These are phyloP conservation scores for Macroteleia sp. DNA, from an alignment of 2,888 invertebrate genomes.

Conservation along the genomic window DNA sequence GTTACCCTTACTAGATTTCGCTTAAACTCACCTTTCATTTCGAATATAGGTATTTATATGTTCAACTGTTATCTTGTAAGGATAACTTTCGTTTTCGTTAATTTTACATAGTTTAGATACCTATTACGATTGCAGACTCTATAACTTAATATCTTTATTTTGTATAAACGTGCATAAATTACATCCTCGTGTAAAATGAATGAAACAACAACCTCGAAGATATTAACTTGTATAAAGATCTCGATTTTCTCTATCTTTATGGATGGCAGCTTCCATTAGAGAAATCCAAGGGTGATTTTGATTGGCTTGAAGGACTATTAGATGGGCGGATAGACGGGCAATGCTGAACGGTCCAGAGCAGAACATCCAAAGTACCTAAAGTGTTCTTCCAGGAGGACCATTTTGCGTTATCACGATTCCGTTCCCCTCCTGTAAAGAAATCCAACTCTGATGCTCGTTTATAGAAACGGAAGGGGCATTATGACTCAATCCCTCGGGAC, in stretches of 20 bases:
- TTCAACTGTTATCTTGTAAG: no score
- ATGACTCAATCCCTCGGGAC: conserved; percentile 43
- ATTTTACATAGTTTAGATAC: no score
- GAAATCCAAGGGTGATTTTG: conserved; percentile 54
- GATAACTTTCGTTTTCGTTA: no score
- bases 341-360: conserved; percentile 47
- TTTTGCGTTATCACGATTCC: conserved; percentile 47
- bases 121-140: no score
- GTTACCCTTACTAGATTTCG: no score
- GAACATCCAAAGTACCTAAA: conserved; percentile 60
- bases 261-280: conserved; percentile 50
- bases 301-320: conserved; percentile 53
- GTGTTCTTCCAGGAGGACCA: conserved; percentile 52
- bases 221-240: conserved; percentile 35
- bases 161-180: conserved; percentile 36
- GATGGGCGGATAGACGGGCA: conserved; percentile 42
- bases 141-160: no score
- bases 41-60: no score
- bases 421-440: conserved; percentile 17
- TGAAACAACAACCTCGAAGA: conserved; percentile 22
- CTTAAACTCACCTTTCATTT: no score
- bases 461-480: conserved; percentile 36
- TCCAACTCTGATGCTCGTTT: conserved; percentile 36
- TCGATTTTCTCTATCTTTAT: conserved; percentile 54
- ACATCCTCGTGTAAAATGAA: conserved; percentile 2